These are phyloP conservation scores for Drosophila anceps DNA, from an alignment of 2,888 invertebrate genomes.

Conservation along the genomic window DNA sequence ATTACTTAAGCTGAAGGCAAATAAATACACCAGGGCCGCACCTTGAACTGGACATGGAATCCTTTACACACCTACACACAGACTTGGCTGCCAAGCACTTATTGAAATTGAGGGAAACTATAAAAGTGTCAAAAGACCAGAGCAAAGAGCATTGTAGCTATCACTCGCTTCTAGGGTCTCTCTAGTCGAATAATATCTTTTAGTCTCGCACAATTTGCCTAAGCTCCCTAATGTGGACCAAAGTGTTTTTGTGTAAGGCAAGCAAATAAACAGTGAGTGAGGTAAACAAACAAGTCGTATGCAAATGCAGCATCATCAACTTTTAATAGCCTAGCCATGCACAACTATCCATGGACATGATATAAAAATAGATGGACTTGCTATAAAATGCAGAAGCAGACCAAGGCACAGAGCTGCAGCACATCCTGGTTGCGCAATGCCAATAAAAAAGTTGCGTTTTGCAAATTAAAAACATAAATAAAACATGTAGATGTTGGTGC, in stretches of 20 bases:
- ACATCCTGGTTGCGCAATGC: slow-evolving; percentile 20
- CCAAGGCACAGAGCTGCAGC: slow-evolving; percentile 20
- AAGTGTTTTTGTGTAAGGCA: slow-evolving; percentile 45
- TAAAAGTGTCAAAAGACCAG: slow-evolving; percentile 76
- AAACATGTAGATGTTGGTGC: slow-evolving; percentile 40
- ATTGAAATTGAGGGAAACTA: slow-evolving; percentile 76
- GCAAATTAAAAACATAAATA: slow-evolving; percentile 66
- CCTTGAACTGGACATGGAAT: slow-evolving; percentile 12
- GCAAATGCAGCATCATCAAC: slow-evolving; percentile 61
- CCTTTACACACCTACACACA: slow-evolving; percentile 24
- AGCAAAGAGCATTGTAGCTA: slow-evolving; percentile 22
- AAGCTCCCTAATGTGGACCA: slow-evolving; percentile 61
- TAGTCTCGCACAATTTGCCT: slow-evolving; percentile 41
- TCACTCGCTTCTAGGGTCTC: slow-evolving; percentile 32
- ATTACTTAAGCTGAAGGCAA: slow-evolving; percentile 49
- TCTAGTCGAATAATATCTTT: slow-evolving; percentile 27
- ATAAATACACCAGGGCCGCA: slow-evolving; percentile 26
- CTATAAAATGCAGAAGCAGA: background rate
- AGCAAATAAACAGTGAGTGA: slow-evolving; percentile 59
- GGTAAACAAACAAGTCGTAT: slow-evolving; percentile 56
- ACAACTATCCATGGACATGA: background rate
- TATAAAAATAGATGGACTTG: slow-evolving; percentile 13
- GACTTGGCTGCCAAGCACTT: slow-evolving; percentile 49
- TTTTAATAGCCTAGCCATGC: slow-evolving; percentile 35
- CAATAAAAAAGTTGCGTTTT: slow-evolving; percentile 46